Evolutionary conservation across 2,113 vertebrate species (phyloP).

Genomic region (Choloepus hoffmanni): DNA sequence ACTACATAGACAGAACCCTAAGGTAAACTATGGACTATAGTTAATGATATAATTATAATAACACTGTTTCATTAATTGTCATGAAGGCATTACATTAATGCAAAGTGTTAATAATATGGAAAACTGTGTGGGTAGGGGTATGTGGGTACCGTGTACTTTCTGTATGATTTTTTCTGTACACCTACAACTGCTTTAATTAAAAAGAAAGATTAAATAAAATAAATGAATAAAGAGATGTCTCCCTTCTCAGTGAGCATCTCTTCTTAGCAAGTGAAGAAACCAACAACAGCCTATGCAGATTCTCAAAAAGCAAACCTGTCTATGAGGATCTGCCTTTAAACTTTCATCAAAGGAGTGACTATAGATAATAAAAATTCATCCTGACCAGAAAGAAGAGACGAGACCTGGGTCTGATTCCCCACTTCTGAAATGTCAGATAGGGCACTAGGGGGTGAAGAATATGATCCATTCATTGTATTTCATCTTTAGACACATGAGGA

Average conservation of each 20-base stretch:
- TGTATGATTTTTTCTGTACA: too few relatives aligned
- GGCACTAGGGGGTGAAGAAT: neutral
- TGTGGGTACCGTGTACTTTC: too few relatives aligned
- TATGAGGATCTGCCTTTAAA: neutral
- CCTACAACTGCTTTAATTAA: too few relatives aligned
- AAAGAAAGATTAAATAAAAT: too few relatives aligned
- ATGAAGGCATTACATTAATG: too few relatives aligned
- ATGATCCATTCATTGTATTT: neutral
- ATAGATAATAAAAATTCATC: neutral
- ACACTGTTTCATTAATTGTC: too few relatives aligned
- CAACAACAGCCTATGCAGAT: neutral
- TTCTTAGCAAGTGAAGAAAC: neutral
- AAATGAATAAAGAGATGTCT: neutral
- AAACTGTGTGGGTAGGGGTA: too few relatives aligned
- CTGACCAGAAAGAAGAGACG: conserved; percentile 22
- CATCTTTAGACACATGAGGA: neutral
- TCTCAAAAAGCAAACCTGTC: neutral
- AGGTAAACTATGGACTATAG: too few relatives aligned
- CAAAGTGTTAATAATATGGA: too few relatives aligned
- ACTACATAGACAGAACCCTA: too few relatives aligned
- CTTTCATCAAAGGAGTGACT: neutral
- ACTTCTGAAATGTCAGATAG: neutral
- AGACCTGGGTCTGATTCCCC: neutral
- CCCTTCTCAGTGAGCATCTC: neutral
- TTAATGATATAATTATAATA: too few relatives aligned